Base-by-base conservation (phyloP, 2,797 vertebrate species). In the Aplochiton taeniatus region DNA sequence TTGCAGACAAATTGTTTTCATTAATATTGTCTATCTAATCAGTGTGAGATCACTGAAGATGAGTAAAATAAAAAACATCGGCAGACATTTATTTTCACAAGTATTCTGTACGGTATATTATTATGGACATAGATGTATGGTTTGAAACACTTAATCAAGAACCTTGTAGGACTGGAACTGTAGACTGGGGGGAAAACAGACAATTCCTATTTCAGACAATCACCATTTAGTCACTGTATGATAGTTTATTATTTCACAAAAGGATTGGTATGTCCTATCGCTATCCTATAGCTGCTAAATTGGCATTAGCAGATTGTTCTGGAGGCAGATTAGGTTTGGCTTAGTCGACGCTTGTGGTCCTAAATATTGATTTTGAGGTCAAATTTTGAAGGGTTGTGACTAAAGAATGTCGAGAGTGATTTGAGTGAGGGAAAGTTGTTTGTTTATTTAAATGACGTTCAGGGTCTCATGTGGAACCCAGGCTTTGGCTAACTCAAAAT, bases 261-360 rank as follows among this genome's bases (percentile, higher is more conserved):
- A 69, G 69, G 74, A 71, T 80, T 77, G 66, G 75, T 78, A 84
- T 90, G 89, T 90, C 88, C 87, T 86, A 45, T 75, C 68, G 73
- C 58, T 62, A 48, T 41, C 64, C 70, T n/a, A 46, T 64, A 74
- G 75, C 76, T 81, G 69, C 70, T 84, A 75, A 81, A 75, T 71
- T 57, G 63, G 49, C 57, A 58, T 72, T 73, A 65, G 73, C 57
- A 53, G 53, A 74, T 51, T 55, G 62, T 62, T 65, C 68, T 62
- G 44, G 57, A 68, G 52, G 61, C 60, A 43, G 31, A 70, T 58
- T 60, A 66, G n/a, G 19, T 64, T 63, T 17, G 19, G 16, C 18
- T 57, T 44, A 31, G 9, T 11, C 11, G 46, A n/a, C 47, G 13
- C n/a, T 4, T 7, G 16, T 31, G 48, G 9, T 12, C 41, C 58